Conservation (phyloP, 1,140 invertebrate species). For the Polypedilum pembai region DNA sequence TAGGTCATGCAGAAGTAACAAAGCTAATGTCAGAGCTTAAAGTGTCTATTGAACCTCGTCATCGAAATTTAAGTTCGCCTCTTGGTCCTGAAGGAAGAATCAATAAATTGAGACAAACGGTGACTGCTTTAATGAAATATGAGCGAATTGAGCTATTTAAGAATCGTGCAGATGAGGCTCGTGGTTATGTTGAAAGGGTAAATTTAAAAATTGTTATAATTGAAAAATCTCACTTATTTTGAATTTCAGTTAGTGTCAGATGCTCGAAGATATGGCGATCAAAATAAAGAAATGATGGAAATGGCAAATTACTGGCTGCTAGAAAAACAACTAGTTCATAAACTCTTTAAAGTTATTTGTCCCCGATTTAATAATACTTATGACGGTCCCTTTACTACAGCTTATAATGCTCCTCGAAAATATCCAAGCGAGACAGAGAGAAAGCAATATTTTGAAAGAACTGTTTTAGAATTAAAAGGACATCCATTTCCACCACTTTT, state of each 20-base stretch:
- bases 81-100: slow-evolving; percentile 70
- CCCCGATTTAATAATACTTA: slow-evolving; percentile 66
- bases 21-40: slow-evolving; percentile 66
- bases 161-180: slow-evolving; percentile 68
- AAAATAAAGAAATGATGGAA: slow-evolving; percentile 78
- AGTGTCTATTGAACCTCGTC: slow-evolving; percentile 52
- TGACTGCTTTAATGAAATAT: slow-evolving; percentile 78
- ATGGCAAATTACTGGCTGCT: slow-evolving; percentile 79
- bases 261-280: slow-evolving; percentile 78
- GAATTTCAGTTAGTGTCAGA: slow-evolving; percentile 77
- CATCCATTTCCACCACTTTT: slow-evolving; percentile 56
- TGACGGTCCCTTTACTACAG: slow-evolving; percentile 60
- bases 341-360: slow-evolving; percentile 86
- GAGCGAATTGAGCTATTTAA: slow-evolving; percentile 80
- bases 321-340: slow-evolving; percentile 84
- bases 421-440: slow-evolving; percentile 46
- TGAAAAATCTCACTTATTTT: slow-evolving; percentile 30
- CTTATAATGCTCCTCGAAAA: slow-evolving; percentile 58
- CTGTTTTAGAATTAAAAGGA: slow-evolving; percentile 73
- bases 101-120: slow-evolving; percentile 65
- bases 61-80: slow-evolving; percentile 53
- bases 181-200: slow-evolving; percentile 82
- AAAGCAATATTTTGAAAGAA: slow-evolving; percentile 44
- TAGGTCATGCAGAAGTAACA: slow-evolving; percentile 58
- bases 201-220: slow-evolving; percentile 34